Conservation (phyloP, 2,113 vertebrate genomes). For the Prietella phreatophila region DNA sequence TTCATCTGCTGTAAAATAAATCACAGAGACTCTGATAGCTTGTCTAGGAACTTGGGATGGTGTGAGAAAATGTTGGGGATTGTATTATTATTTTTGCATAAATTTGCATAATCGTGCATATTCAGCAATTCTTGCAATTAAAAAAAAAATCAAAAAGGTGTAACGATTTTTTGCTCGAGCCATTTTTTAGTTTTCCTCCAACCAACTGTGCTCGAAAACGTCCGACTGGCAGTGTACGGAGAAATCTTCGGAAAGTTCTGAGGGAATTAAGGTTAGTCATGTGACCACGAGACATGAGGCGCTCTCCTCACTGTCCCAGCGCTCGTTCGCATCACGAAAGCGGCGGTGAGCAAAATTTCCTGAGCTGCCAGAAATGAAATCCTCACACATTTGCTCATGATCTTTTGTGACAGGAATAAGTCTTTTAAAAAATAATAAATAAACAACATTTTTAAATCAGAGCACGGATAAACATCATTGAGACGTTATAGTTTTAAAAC, state of each 20-base stretch:
- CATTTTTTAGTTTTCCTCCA: no score
- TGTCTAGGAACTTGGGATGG: no score
- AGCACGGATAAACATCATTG: neutral
- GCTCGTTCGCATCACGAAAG: neutral
- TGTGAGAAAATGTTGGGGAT: no score
- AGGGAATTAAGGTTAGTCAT: neutral
- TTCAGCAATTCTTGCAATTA: no score
- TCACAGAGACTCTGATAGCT: no score
- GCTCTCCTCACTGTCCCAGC: neutral
- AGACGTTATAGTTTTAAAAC: neutral
- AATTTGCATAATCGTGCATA: no score
- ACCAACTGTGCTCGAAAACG: no score
- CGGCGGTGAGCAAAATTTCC: neutral
- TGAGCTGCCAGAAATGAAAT: slow-evolving; percentile 2
- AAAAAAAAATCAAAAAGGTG: no score
- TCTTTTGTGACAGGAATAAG: neutral
- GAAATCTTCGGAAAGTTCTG: neutral
- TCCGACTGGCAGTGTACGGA: no score
- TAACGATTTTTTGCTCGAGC: no score
- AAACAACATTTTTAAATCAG: neutral
- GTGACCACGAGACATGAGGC: neutral
- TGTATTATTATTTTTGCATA: no score
- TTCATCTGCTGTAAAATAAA: no score
- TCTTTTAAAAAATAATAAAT: neutral
- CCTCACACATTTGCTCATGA: neutral